These are phyloP conservation scores for Aphelenchoides besseyi DNA, from an alignment of 1,140 invertebrate species.

Conservation along the genomic window DNA sequence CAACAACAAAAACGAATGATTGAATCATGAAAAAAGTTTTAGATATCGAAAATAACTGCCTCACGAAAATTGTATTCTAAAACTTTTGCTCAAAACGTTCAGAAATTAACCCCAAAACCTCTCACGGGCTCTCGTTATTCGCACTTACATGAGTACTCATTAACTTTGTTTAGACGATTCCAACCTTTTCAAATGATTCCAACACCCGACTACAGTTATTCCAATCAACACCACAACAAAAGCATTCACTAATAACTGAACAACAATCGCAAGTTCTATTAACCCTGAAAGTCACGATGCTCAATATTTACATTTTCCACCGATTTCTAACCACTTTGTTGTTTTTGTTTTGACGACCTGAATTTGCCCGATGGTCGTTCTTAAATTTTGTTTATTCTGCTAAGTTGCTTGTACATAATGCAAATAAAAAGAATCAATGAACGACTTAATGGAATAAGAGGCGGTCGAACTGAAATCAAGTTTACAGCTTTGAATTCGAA, in stretches of 20 bases:
- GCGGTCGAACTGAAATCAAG: no score
- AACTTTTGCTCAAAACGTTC: no score
- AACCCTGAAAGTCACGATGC: conserved; percentile 3
- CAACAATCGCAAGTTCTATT: background rate
- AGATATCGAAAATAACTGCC: conserved; percentile 7
- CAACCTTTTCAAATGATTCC: conserved; percentile 5
- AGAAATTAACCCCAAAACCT: no score
- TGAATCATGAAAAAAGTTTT: background rate
- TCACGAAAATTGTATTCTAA: background rate
- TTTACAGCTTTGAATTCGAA: no score
- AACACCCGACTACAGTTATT: conserved; percentile 5
- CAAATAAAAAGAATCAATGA: no score
- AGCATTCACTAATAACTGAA: conserved; percentile 4
- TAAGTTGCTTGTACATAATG: conserved; percentile 3
- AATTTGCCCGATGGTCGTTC: background rate
- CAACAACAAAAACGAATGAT: background rate
- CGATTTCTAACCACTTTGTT: background rate
- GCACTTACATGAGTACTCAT: no score
- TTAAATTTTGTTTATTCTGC: background rate
- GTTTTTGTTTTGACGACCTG: background rate
- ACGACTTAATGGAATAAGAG: no score
- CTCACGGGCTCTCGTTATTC: no score
- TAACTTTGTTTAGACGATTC: background rate
- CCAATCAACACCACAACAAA: conserved; percentile 7
- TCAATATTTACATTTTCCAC: conserved; percentile 10